phyloP scores from a whole-genome alignment of 2,797 vertebrate genomes.

The Presbytis comata region DNA sequence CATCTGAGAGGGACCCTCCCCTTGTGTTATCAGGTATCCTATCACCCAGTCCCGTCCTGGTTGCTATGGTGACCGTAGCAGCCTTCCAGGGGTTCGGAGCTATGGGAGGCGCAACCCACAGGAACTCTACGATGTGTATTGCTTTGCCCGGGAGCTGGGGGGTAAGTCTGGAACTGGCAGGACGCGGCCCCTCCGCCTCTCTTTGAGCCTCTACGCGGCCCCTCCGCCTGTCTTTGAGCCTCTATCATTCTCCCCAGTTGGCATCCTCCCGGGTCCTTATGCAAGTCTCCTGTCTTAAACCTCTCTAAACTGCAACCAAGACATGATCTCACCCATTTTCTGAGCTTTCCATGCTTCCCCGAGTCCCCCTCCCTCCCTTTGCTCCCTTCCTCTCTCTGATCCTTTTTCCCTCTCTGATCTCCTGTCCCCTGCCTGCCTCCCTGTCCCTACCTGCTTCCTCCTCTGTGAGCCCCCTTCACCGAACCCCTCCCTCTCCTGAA shows the following conservation, averaged over 20 bases:
- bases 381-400: not conserved
- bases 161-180: slow-evolving; percentile 82
- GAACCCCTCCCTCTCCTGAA: not conserved
- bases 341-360: not conserved
- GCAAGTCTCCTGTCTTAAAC: not conserved
- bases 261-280: not conserved
- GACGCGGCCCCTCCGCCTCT: not conserved
- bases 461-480: not conserved
- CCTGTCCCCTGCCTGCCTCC: not conserved
- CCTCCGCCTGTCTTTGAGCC: not conserved
- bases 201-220: not conserved
- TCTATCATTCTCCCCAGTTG: not conserved
- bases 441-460: too few species aligned
- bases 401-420: not conserved
- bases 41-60: slow-evolving; percentile 96
- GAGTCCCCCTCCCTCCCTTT: not conserved
- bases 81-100: slow-evolving; percentile 95
- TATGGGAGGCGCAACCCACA: slow-evolving; percentile 90
- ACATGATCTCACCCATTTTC: not conserved
- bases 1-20: not conserved
- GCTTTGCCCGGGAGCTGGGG: slow-evolving; percentile 91
- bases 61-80: slow-evolving; percentile 96
- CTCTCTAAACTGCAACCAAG: not conserved
- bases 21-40: slow-evolving; percentile 88
- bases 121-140: slow-evolving; percentile 96